Base-by-base conservation (phyloP, 2,113 vertebrate genomes). In the Dicentrarchus labrax region DNA sequence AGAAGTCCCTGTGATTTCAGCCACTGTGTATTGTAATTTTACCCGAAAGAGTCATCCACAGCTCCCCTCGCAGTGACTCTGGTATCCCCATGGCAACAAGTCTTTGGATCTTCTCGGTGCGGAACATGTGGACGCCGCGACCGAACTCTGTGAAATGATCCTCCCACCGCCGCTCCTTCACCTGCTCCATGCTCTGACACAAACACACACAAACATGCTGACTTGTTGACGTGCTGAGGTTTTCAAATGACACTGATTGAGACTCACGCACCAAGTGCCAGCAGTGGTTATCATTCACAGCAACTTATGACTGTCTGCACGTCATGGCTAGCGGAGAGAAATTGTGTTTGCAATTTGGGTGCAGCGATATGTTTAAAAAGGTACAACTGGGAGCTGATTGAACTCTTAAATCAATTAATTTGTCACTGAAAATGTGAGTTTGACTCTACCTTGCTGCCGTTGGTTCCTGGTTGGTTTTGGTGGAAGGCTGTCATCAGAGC, bases 21-120 rank as follows among this genome's bases (percentile, higher is more conserved):
- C 17, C 10, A 8, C 12, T 5, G 6, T 22, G 9, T 6, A 5
- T 22, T 6, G 61, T 13, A 22, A 9, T 66, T 90, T 89, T 70
- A 99, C 98, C 98, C 80, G 98, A 99, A 48, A 99, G 96, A 0
- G 96, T 95, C 56, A 99, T 97, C 98, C 98, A 99, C 69, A 99
- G 96, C 93, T 96, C 96, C 64, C 98, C 98, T 6, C 98, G 93
- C 70, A 99, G 92, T 0, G 97, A 96, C 82, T 98, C 97, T 0
- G 98, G 98, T 71, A 99, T 97, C 73, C 98, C 98, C 96, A 97
- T 97, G 70, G 97, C 96, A 48, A 98, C 97, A 17, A 99, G 96
- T 75, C 96, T 97, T 48, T 96, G 96, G 87, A 97, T 97, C 88
- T 97, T 97, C 80, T 98, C 97, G 0, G 98, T 99, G 88, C 97